Evolutionary conservation across 2,113 vertebrate species (phyloP).

Genomic region (Tauraco erythrolophus): DNA sequence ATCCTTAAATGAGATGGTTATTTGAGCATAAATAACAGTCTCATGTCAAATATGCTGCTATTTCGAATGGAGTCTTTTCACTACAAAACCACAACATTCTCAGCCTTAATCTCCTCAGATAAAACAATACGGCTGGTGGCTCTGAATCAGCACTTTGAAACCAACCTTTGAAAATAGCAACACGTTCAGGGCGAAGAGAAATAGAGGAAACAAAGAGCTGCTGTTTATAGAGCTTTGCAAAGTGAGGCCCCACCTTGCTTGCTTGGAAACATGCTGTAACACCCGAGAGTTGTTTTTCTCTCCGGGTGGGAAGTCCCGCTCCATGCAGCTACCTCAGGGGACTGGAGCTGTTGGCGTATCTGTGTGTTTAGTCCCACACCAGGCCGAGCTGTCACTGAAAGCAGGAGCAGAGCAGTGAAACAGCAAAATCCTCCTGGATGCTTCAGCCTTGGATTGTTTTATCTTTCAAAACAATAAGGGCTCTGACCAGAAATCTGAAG

Average conservation of each 20-base stretch:
- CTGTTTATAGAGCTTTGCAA: slow-evolving; percentile 26
- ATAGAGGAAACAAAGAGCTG: slow-evolving; percentile 35
- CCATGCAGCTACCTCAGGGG: not conserved
- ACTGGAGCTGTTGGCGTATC: not conserved
- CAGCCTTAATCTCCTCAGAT: slow-evolving; percentile 35
- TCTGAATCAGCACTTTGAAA: slow-evolving; percentile 42
- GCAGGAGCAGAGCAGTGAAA: not conserved
- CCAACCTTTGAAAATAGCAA: slow-evolving; percentile 24
- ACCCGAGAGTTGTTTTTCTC: not conserved
- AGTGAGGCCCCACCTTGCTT: not conserved
- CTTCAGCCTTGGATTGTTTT: not conserved
- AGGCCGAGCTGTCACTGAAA: not conserved
- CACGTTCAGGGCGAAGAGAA: not conserved
- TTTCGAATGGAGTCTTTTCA: slow-evolving; percentile 30
- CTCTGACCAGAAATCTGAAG: not conserved
- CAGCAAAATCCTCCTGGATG: not conserved
- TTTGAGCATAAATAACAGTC: slow-evolving; percentile 60
- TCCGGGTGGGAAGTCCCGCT: not conserved
- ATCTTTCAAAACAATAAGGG: not conserved
- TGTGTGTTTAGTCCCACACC: not conserved
- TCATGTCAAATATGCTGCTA: slow-evolving; percentile 19
- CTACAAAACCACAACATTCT: slow-evolving; percentile 43
- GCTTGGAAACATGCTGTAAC: not conserved
- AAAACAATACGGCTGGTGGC: slow-evolving; percentile 6
- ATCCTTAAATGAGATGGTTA: slow-evolving; percentile 36